Evolutionary conservation across 2,888 invertebrate genomes (phyloP), one percentile per base, ranked within the genome.

Genomic region (Phasia obesa): DNA sequence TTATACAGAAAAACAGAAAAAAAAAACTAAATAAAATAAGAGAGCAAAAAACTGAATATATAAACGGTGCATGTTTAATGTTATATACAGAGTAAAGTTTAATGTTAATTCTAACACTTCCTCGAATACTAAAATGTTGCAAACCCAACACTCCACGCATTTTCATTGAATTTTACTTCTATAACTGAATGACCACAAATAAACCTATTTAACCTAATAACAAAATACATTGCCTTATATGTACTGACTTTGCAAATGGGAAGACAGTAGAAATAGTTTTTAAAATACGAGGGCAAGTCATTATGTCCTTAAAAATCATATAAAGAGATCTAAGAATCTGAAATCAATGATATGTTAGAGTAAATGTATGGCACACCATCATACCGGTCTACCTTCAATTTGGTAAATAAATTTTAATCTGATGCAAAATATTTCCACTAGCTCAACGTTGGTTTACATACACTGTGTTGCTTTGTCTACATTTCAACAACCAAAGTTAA

Each of bases 11-110:
- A 31, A 53, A 59, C 44, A 57, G 23, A 47, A 53, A 65, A 59
- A 44, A 51, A 6, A n/a, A 73, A 42, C 25, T 51, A 60, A 35
- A 31, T 35, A 59, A 19, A 67, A 67, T 69, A 70, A 71, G 38
- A 78, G 67, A 67, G 60, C 79, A 80, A 67, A 74, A 59, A 76
- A 6, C 67, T 59, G 17, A 59, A 70, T 59, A 70, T 59, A 31
- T 47, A 59, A 70, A 59, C 44, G 23, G 35, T 64, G 67, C 67
- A 65, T 67, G 57, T 62, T 27, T 21, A 51, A 67, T 57, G 21
- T 74, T 4, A 5, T n/a, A 7, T 27, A 4, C 21, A 21, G 27
- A 42, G 38, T 27, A 38, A 19, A 73, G 42, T 73, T 62, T 62
- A 62, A 59, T 42, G 65, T 38, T 67, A 27, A 35, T 67, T 27